These are phyloP conservation scores for Agrotis clavis DNA, from an alignment of 2,888 invertebrate genomes.

Conservation along the genomic window DNA sequence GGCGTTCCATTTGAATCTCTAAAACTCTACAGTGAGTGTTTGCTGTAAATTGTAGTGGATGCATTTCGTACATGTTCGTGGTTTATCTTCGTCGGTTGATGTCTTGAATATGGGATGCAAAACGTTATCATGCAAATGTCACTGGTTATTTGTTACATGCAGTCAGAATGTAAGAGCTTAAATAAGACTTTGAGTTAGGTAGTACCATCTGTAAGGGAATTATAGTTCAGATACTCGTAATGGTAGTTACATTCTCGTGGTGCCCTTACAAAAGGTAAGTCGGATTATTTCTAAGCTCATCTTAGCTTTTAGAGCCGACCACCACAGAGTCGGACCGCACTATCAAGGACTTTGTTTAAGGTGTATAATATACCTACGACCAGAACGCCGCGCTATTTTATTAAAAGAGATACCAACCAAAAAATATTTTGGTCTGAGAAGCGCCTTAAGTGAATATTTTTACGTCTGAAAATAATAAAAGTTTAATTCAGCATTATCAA, in stretches of 20 bases:
- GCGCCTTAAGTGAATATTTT: no score
- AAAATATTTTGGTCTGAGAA: no score
- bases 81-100: constrained; percentile 74
- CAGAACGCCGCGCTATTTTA: no score
- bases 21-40: constrained; percentile 70
- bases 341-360: neutral
- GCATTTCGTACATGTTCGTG: constrained; percentile 69
- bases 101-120: constrained; percentile 73
- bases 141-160: constrained; percentile 51
- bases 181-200: constrained; percentile 21
- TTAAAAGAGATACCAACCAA: no score
- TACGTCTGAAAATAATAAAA: neutral
- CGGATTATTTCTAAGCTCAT: neutral
- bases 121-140: constrained; percentile 68
- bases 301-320: neutral
- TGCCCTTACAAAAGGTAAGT: no score
- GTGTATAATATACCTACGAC: no score
- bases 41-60: constrained; percentile 76
- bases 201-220: neutral
- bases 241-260: neutral
- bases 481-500: neutral
- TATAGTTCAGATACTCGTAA: neutral
- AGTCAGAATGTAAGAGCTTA: constrained; percentile 20
- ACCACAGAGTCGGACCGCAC: neutral
- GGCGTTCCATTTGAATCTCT: constrained; percentile 69